A percentile compares a stretch with the other conserved stretches of the same genome.
phyloP scores from a whole-genome alignment of 2,113 vertebrate genomes.

The Cyphomyrus discorhynchus region DNA sequence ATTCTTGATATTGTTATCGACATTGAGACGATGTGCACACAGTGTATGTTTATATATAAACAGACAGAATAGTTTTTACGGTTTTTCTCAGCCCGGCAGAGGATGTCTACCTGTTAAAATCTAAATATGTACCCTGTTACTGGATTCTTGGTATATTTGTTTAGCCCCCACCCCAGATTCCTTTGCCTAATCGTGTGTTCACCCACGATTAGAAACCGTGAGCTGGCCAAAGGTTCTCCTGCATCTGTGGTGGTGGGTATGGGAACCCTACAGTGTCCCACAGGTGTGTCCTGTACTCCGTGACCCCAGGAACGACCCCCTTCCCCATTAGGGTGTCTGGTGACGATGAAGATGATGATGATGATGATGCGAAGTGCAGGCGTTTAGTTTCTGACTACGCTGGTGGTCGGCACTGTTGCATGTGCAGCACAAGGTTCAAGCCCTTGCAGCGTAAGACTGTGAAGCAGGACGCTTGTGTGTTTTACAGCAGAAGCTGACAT shows the following conservation, averaged over 20 bases:
- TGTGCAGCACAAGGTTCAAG: constrained; percentile 35
- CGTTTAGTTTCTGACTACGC: constrained; percentile 15
- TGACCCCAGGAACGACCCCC: not conserved
- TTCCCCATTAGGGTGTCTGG: not conserved
- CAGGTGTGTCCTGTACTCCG: not conserved
- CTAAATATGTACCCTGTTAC: not conserved
- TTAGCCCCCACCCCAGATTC: not conserved
- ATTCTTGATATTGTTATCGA: not conserved
- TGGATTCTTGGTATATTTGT: not conserved
- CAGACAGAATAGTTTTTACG: not conserved
- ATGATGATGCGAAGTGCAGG: not conserved
- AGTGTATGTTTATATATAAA: not conserved
- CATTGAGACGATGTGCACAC: not conserved
- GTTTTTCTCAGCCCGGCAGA: not conserved
- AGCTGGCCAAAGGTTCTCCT: not conserved
- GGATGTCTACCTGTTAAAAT: not conserved
- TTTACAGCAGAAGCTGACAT: not conserved
- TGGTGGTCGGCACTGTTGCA: constrained; percentile 35
- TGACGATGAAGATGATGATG: not conserved
- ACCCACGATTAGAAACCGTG: not conserved
- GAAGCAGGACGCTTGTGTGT: not conserved
- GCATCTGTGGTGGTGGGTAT: not conserved
- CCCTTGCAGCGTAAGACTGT: constrained; percentile 36
- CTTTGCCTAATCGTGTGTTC: not conserved
- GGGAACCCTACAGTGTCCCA: not conserved